Evolutionary conservation across 2,113 vertebrate genomes (phyloP).

Genomic region (Atractosteus spatula): DNA sequence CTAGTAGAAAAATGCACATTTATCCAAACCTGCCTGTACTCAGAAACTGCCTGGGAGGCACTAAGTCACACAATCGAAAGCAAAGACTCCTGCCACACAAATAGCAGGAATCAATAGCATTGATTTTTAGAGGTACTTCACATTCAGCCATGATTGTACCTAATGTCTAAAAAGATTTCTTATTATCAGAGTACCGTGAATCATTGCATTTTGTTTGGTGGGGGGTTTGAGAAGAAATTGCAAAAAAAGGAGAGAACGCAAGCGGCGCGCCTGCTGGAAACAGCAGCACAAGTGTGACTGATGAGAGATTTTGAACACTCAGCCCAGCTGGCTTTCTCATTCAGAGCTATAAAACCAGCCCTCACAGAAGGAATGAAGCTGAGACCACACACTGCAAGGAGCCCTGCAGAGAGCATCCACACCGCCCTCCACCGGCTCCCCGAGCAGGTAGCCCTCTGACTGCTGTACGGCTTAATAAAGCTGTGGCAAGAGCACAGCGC

Average conservation of each 20-base stretch:
- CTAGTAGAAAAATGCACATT: no score
- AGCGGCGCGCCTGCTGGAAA: neutral
- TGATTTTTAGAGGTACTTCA: conserved; percentile 45
- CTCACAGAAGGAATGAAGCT: neutral
- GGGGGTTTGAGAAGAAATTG: neutral
- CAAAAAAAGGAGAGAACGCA: conserved; percentile 28
- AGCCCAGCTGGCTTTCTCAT: no score
- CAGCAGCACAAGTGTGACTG: no score
- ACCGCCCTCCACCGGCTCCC: no score
- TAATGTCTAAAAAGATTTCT: conserved; percentile 39
- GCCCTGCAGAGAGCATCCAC: no score
- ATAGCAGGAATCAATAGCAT: conserved; percentile 48
- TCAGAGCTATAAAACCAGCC: neutral
- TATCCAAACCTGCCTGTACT: neutral
- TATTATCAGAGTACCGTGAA: conserved; percentile 48
- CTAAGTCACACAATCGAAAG: conserved; percentile 14
- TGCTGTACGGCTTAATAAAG: no score
- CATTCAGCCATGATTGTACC: conserved; percentile 39
- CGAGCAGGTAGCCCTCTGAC: no score
- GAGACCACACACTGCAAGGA: neutral
- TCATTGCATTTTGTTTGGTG: conserved; percentile 21
- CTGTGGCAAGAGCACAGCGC: no score
- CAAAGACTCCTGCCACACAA: conserved; percentile 17
- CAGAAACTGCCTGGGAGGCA: conserved; percentile 27
- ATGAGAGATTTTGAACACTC: no score